phyloP scores from a whole-genome alignment of 2,888 invertebrate genomes.

The Nomada lathburiana region DNA sequence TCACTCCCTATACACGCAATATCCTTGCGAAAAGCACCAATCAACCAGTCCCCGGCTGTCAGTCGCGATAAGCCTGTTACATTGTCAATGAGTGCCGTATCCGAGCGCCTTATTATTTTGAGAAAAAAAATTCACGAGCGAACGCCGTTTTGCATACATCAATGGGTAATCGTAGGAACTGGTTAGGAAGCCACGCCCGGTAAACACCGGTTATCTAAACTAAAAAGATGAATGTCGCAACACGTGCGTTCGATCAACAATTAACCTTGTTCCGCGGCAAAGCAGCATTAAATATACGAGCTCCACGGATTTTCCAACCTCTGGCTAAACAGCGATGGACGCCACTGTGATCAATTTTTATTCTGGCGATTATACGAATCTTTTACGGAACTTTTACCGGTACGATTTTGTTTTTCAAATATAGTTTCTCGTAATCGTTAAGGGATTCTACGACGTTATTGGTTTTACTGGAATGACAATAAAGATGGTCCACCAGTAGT shows the following conservation, averaged over 20 bases:
- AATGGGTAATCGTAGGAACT: constrained; percentile 49
- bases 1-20: not conserved
- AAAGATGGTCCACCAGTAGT: too few species aligned
- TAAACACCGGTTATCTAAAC: constrained; percentile 44
- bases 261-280: constrained; percentile 35
- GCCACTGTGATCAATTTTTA: too few species aligned
- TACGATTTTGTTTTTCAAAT: too few species aligned
- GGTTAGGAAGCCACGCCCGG: constrained; percentile 39
- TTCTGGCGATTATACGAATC: too few species aligned
- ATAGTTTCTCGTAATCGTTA: too few species aligned
- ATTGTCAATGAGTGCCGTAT: constrained; percentile 34
- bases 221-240: constrained; percentile 45
- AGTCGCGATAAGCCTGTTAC: constrained; percentile 39
- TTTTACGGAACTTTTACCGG: too few species aligned
- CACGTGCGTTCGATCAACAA: constrained; percentile 36
- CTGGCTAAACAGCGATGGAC: too few species aligned
- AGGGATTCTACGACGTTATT: too few species aligned
- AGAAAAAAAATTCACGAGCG: constrained; percentile 21
- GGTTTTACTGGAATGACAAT: too few species aligned
- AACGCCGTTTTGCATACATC: constrained; percentile 39
- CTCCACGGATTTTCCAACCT: constrained; percentile 6
- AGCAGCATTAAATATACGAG: not conserved
- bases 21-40: constrained; percentile 21
- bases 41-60: constrained; percentile 36
- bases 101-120: constrained; percentile 36